Percentiles rank a stretch among this genome's conserved stretches.
These are phyloP conservation scores for Sebastes wilsoni DNA, from an alignment of 2,797 vertebrate species.

Conservation along the genomic window DNA sequence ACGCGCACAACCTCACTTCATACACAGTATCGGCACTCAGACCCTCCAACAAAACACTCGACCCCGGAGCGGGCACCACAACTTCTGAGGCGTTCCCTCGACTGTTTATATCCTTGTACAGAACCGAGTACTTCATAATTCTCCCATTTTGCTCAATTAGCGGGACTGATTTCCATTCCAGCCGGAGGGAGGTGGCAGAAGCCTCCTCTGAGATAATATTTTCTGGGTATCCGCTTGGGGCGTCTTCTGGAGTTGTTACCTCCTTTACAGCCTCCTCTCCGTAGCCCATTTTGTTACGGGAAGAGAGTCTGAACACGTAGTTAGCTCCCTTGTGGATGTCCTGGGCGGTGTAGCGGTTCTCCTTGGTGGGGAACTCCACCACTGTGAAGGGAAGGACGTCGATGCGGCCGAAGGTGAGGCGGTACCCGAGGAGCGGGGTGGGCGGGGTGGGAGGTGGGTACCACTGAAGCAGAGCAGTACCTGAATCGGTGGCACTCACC, in stretches of 20 bases:
- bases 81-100: constrained; percentile 90
- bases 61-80: constrained; percentile 84
- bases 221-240: constrained; percentile 89
- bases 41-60: constrained; percentile 88
- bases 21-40: constrained; percentile 95
- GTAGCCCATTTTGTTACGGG: constrained; percentile 95
- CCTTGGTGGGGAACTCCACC: constrained; percentile 90
- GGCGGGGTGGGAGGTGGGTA: constrained; percentile 88
- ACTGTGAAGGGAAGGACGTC: constrained; percentile 87
- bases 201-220: constrained; percentile 86
- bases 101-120: constrained; percentile 92
- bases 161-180: constrained; percentile 90
- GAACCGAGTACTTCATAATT: constrained; percentile 90
- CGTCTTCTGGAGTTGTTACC: constrained; percentile 89
- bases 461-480: constrained; percentile 92
- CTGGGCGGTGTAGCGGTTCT: constrained; percentile 89
- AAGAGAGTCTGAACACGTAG: constrained; percentile 92
- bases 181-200: constrained; percentile 84
- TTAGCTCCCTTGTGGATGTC: constrained; percentile 92
- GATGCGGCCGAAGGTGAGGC: constrained; percentile 90
- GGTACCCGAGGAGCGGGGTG: constrained; percentile 91
- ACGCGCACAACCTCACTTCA: constrained; percentile 95
- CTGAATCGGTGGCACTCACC: constrained; percentile 89
- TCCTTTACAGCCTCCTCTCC: constrained; percentile 92
- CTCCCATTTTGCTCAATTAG: constrained; percentile 90